Conservation (phyloP, 2,888 invertebrate genomes). For the Escarpia spicata region DNA sequence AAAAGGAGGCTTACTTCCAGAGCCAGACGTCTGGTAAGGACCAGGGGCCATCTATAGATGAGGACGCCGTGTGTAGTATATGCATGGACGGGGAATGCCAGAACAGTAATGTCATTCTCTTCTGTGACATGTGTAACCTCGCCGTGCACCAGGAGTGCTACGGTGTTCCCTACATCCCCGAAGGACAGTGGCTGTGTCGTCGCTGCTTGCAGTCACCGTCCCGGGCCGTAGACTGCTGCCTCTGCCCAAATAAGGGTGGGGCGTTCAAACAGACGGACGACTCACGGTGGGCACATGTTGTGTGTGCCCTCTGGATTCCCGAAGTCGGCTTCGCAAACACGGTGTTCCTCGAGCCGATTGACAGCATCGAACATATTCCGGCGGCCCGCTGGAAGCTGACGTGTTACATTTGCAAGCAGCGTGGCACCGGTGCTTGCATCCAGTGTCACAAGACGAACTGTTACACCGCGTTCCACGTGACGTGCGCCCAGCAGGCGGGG, state of each 20-base stretch:
- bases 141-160: slow-evolving; percentile 99
- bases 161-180: slow-evolving; percentile 96
- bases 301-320: slow-evolving; percentile 98
- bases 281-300: slow-evolving; percentile 96
- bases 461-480: slow-evolving; percentile 98
- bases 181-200: slow-evolving; percentile 97
- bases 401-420: slow-evolving; percentile 89
- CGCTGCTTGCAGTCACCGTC: slow-evolving; percentile 94
- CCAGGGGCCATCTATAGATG: slow-evolving; percentile 82
- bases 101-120: slow-evolving; percentile 97
- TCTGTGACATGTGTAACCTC: slow-evolving; percentile 99
- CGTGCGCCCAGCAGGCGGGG: slow-evolving; percentile 94
- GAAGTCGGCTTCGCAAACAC: slow-evolving; percentile 90
- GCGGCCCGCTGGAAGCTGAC: slow-evolving; percentile 94
- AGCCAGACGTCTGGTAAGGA: slow-evolving; percentile 68
- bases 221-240: slow-evolving; percentile 92
- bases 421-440: slow-evolving; percentile 89
- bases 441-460: slow-evolving; percentile 97
- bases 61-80: slow-evolving; percentile 98
- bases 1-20: slow-evolving; percentile 82
- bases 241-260: slow-evolving; percentile 97
- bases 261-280: slow-evolving; percentile 98
- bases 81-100: slow-evolving; percentile 99
- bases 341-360: slow-evolving; percentile 95
- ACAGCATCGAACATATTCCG: slow-evolving; percentile 95